Evolutionary conservation across 2,113 vertebrate species (phyloP).

Genomic region (Heteronetta atricapilla): DNA sequence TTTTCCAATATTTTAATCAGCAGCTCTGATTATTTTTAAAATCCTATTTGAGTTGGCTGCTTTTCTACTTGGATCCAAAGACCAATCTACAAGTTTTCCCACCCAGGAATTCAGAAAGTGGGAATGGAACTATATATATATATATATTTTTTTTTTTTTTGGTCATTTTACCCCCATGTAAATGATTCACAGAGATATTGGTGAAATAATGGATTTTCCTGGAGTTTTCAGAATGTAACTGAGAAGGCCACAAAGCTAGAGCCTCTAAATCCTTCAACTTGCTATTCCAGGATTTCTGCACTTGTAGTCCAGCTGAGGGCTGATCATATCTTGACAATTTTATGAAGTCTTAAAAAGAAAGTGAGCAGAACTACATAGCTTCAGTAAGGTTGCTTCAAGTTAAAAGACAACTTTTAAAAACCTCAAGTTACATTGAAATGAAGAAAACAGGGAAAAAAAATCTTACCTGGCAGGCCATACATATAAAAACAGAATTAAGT

Average conservation of each 20-base stretch:
- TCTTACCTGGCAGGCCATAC: not conserved
- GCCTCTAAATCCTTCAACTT: not conserved
- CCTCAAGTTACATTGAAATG: not conserved
- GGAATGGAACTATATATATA: not conserved
- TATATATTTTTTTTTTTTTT: too few relatives aligned
- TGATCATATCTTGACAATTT: not conserved
- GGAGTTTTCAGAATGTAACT: not conserved
- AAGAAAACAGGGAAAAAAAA: not conserved
- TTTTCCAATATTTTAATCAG: not conserved
- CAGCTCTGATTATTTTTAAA: not conserved
- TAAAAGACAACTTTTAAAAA: not conserved
- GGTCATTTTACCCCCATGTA: not conserved
- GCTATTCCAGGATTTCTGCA: not conserved
- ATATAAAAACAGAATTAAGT: not conserved
- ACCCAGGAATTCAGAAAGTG: not conserved
- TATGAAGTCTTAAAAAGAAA: not conserved
- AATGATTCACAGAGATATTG: fast-evolving
- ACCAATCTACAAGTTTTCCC: not conserved
- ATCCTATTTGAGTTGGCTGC: not conserved
- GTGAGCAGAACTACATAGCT: not conserved
- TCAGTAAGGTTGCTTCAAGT: not conserved
- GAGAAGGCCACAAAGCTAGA: not conserved
- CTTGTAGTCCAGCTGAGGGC: not conserved
- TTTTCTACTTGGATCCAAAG: not conserved
- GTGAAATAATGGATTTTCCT: not conserved